These are phyloP conservation scores for Mimas tiliae DNA, from an alignment of 2,888 invertebrate species.

Conservation along the genomic window DNA sequence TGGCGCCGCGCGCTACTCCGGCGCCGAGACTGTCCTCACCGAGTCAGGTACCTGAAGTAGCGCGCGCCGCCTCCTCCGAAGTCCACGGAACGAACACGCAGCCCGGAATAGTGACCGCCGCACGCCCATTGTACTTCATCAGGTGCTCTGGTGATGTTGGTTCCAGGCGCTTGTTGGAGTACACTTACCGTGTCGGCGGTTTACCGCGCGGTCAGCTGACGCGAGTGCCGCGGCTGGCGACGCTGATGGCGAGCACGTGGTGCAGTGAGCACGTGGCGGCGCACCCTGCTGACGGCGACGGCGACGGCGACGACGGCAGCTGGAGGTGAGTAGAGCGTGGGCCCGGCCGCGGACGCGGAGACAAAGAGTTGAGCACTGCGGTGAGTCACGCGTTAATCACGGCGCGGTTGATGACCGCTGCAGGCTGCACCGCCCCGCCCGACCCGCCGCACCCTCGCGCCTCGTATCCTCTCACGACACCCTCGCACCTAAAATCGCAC, in stretches of 20 bases:
- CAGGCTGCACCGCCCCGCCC: conserved; percentile 59
- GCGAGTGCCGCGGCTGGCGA: conserved; percentile 35
- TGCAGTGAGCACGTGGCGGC: conserved; percentile 55
- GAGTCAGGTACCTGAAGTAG: conserved; percentile 99
- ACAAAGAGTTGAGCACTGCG: conserved; percentile 59
- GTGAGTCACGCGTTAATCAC: conserved; percentile 72
- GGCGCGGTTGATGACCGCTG: conserved; percentile 71
- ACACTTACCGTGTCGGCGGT: conserved; percentile 96
- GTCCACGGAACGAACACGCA: conserved; percentile 36
- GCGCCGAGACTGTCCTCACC: conserved; percentile 91
- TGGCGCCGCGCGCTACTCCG: conserved; percentile 93
- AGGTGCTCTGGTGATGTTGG: conserved; percentile 97
- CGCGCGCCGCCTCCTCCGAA: conserved; percentile 91
- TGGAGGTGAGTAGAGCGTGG: conserved; percentile 48
- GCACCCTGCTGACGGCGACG: conserved; percentile 37
- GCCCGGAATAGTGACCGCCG: conserved; percentile 84
- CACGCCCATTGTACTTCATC: conserved; percentile 99
- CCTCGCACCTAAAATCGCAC: conserved; percentile 72
- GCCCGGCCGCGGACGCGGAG: conserved; percentile 44
- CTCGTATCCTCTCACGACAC: conserved; percentile 61
- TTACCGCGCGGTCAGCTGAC: conserved; percentile 52
- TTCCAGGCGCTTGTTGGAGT: conserved; percentile 99
- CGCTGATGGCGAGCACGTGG: conserved; percentile 47
- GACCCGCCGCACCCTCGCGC: conserved; percentile 47
- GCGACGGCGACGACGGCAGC: conserved; percentile 29